Percentiles rank a stretch among this genome's conserved stretches.
These are phyloP conservation scores for Drosophila rufa DNA, from an alignment of 1,140 invertebrate genomes.

Conservation along the genomic window DNA sequence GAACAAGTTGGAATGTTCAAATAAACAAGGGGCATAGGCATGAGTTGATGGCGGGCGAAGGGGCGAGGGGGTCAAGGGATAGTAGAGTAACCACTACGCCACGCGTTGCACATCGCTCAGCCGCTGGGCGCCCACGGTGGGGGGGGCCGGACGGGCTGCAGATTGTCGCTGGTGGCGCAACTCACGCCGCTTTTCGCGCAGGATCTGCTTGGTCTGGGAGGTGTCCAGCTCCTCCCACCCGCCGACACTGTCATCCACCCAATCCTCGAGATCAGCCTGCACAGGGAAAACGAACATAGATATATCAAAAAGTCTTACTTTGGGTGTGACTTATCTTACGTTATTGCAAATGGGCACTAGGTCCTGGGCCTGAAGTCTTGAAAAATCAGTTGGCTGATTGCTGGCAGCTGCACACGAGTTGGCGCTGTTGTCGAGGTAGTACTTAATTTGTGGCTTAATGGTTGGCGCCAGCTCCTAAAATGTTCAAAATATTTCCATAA, in stretches of 20 bases:
- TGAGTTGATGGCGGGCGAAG: slow-evolving; percentile 1
- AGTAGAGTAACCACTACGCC: slow-evolving; percentile 48
- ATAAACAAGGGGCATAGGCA: slow-evolving; percentile 3
- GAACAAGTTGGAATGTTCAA: slow-evolving; percentile 12
- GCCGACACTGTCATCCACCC: slow-evolving; percentile 78
- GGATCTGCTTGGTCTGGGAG: slow-evolving; percentile 80
- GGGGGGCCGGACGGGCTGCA: slow-evolving; percentile 24
- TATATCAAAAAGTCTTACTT: neutral
- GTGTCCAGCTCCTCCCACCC: slow-evolving; percentile 84
- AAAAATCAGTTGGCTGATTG: slow-evolving; percentile 58
- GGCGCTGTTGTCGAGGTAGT: slow-evolving; percentile 56
- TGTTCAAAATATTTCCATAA: neutral
- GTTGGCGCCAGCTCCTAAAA: slow-evolving; percentile 77
- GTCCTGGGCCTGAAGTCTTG: slow-evolving; percentile 77
- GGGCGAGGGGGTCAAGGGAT: neutral
- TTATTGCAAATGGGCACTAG: slow-evolving; percentile 76
- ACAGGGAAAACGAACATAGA: neutral
- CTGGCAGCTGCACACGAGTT: slow-evolving; percentile 9
- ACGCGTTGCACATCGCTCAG: slow-evolving; percentile 57
- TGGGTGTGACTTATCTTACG: slow-evolving; percentile 37
- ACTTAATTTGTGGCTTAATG: slow-evolving; percentile 81
- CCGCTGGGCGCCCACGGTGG: slow-evolving; percentile 69
- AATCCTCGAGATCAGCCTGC: slow-evolving; percentile 84
- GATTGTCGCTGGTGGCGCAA: slow-evolving; percentile 75
- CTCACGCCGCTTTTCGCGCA: slow-evolving; percentile 82